A percentile compares a stretch with the other conserved stretches of the same genome.
Conservation (phyloP, 1,140 invertebrate species). For the Halesus radiatus region DNA sequence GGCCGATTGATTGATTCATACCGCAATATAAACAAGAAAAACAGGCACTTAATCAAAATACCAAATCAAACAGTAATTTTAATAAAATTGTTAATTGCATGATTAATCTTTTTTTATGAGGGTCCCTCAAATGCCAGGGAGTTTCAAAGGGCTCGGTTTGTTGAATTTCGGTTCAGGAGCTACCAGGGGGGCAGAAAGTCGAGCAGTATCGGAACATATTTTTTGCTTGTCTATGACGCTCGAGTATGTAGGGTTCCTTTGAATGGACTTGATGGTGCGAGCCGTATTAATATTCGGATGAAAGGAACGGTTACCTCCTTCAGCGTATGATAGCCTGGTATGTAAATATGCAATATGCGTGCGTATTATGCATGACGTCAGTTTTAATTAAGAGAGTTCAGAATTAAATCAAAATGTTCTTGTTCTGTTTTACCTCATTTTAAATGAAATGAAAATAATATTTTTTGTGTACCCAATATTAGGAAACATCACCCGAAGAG, state of each 20-base stretch:
- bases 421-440: too few relatives aligned
- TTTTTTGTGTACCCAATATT: too few relatives aligned
- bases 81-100: too few relatives aligned
- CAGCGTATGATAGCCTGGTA: neutral
- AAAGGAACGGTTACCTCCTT: conserved; percentile 28
- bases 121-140: neutral
- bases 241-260: neutral
- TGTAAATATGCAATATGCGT: too few relatives aligned
- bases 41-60: neutral
- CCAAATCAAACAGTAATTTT: neutral
- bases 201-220: conserved; percentile 12
- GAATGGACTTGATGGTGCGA: conserved; percentile 21
- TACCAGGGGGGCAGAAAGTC: conserved; percentile 11
- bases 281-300: conserved; percentile 15
- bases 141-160: neutral
- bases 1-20: neutral
- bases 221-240: conserved; percentile 19
- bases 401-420: too few relatives aligned
- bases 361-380: too few relatives aligned
- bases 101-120: too few relatives aligned
- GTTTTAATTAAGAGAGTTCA: too few relatives aligned
- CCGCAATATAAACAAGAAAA: neutral
- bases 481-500: too few relatives aligned
- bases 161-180: neutral
- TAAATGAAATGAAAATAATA: too few relatives aligned